These are phyloP conservation scores for Dromococcyx pavoninus DNA, from an alignment of 2,797 vertebrate genomes.

Conservation along the genomic window DNA sequence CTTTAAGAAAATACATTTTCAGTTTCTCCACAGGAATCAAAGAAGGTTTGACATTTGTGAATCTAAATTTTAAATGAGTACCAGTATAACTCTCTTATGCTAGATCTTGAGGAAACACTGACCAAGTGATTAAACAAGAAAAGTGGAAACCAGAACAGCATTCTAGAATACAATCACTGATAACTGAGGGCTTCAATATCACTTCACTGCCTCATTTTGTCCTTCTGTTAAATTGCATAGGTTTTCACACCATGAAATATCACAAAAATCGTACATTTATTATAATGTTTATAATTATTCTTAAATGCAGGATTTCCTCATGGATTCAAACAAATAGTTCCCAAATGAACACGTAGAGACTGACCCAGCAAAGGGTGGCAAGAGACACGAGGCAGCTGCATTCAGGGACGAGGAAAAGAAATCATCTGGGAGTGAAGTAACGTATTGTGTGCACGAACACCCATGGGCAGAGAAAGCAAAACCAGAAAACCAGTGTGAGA, in stretches of 20 bases:
- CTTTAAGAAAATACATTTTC: background rate
- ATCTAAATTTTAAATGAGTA: background rate
- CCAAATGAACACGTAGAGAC: background rate
- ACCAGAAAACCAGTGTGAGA: background rate
- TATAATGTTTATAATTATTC: no score
- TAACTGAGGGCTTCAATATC: background rate
- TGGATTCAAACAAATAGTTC: background rate
- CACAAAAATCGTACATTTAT: accelerated
- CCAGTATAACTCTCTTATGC: background rate
- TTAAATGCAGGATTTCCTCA: no score
- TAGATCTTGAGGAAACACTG: background rate
- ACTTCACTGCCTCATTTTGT: background rate
- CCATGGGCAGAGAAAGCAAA: background rate
- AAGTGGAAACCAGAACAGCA: background rate
- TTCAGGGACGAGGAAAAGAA: background rate
- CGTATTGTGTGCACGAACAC: accelerated
- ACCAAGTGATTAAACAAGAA: background rate
- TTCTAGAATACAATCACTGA: background rate
- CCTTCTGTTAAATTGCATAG: background rate
- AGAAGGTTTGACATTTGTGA: background rate
- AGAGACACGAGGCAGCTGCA: background rate
- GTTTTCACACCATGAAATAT: background rate
- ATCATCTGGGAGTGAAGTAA: background rate
- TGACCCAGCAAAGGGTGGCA: background rate
- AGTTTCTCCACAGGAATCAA: background rate